Evolutionary conservation across 2,113 vertebrate species (phyloP).

Genomic region (Pampusana beccarii): DNA sequence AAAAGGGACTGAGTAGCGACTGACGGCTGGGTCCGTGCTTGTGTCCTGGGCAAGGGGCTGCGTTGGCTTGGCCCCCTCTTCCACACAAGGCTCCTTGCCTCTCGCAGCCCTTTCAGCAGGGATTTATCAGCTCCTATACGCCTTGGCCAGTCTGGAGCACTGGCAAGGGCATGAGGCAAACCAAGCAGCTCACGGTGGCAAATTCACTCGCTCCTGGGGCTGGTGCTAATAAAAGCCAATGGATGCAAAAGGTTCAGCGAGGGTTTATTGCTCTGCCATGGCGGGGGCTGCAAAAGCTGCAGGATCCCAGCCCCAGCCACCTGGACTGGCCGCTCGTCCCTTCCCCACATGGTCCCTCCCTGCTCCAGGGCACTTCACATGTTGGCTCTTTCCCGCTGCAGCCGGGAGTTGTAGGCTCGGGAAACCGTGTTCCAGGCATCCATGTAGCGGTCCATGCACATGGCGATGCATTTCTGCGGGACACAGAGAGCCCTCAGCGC

Average conservation of each 20-base stretch:
- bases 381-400: conserved; percentile 92
- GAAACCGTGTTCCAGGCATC: conserved; percentile 97
- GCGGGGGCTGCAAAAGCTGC: background rate
- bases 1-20: background rate
- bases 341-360: background rate
- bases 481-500: background rate
- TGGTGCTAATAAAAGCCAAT: conserved; percentile 22
- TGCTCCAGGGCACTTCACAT: conserved; percentile 70
- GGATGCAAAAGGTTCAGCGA: conserved; percentile 33
- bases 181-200: background rate
- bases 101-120: background rate
- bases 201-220: background rate
- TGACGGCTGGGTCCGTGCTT: background rate
- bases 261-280: conserved; percentile 54
- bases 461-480: conserved; percentile 93
- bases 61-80: background rate
- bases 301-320: background rate
- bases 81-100: background rate
- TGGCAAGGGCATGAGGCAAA: background rate
- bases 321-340: background rate
- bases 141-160: background rate
- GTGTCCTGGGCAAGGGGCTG: background rate
- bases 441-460: conserved; percentile 99
- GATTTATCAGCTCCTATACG: background rate
- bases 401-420: conserved; percentile 91